These are phyloP conservation scores for Sebastes trivittatus DNA, from an alignment of 2,797 vertebrate species.

Conservation along the genomic window DNA sequence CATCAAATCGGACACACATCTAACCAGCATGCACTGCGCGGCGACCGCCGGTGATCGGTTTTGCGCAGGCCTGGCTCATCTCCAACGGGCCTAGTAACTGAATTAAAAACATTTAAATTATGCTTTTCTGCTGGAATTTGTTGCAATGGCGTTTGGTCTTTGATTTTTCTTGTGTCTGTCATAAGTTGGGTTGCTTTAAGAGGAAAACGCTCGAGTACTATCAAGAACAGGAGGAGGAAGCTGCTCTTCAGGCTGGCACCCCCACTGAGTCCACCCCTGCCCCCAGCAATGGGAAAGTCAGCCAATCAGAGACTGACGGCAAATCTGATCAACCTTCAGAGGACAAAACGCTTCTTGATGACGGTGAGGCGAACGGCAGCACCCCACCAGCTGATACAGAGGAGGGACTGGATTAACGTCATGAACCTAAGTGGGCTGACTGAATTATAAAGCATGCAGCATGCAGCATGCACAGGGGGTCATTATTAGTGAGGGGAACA, in stretches of 20 bases:
- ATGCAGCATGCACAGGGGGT: background rate
- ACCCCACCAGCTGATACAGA: fast-evolving
- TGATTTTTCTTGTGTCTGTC: slow-evolving; percentile 5
- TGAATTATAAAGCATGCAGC: background rate
- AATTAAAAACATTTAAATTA: background rate
- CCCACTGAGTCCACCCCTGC: fast-evolving
- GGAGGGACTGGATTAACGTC: background rate
- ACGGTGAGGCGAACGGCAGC: background rate
- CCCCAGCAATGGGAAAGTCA: fast-evolving
- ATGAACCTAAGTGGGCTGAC: background rate
- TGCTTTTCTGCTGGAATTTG: background rate
- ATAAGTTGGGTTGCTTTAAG: slow-evolving; percentile 73
- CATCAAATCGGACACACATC: no score
- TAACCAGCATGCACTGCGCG: no score
- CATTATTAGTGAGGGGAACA: background rate
- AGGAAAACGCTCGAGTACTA: slow-evolving; percentile 35
- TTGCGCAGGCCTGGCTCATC: no score
- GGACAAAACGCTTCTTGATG: background rate
- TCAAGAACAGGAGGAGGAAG: background rate
- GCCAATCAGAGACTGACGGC: background rate
- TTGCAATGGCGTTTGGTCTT: background rate
- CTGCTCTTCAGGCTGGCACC: fast-evolving
- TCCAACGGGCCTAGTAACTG: no score
- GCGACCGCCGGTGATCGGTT: no score
- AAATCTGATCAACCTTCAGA: slow-evolving; percentile 1